Conservation (phyloP, 2,888 invertebrate species). For the Embidobia sp. region DNA sequence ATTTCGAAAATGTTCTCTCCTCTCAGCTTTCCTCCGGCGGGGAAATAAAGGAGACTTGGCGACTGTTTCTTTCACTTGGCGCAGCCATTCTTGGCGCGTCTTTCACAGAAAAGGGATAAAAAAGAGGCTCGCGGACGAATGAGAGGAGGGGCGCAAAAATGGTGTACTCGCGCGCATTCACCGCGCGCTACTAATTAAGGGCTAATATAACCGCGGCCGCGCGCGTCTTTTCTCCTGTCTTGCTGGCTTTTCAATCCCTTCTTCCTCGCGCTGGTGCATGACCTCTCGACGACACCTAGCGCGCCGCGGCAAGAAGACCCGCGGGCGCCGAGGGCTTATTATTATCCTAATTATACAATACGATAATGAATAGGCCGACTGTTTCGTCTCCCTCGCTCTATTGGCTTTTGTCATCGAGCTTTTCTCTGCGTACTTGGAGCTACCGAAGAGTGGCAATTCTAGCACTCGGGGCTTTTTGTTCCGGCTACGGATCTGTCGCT, state of each 20-base stretch:
- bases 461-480: constrained; percentile 79
- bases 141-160: constrained; percentile 14
- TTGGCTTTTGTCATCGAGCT: constrained; percentile 70
- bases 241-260: constrained; percentile 60
- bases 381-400: constrained; percentile 66
- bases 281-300: constrained; percentile 65
- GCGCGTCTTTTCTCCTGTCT: constrained; percentile 63
- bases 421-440: constrained; percentile 75
- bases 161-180: constrained; percentile 52
- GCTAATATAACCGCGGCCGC: constrained; percentile 78
- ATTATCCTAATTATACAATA: constrained; percentile 82
- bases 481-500: constrained; percentile 74
- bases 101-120: constrained; percentile 30
- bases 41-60: constrained; percentile 45
- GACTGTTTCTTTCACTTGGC: constrained; percentile 55
- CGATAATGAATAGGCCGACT: constrained; percentile 76
- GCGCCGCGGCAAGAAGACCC: constrained; percentile 75
- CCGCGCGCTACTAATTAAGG: constrained; percentile 75
- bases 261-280: constrained; percentile 53
- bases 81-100: constrained; percentile 37
- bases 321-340: constrained; percentile 79
- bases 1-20: constrained; percentile 7
- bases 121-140: not conserved
- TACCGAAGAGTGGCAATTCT: constrained; percentile 81
- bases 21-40: not conserved